Base-by-base conservation (phyloP, 2,888 invertebrate genomes). In the Chloromyia formosa region DNA sequence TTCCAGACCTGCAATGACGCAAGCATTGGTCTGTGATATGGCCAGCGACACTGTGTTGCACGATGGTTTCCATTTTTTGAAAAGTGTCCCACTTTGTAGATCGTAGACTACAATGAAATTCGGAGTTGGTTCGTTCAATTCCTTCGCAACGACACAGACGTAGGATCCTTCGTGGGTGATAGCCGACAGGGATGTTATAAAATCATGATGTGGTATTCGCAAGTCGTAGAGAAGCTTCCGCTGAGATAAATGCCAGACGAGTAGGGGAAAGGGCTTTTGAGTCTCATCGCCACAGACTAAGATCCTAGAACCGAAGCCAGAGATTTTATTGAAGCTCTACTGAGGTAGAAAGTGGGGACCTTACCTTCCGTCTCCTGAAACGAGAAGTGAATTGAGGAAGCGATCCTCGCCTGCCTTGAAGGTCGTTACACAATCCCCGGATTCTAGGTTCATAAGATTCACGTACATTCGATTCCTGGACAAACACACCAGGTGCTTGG, bases 71-170 rank as follows among this genome's bases (percentile, higher is more conserved):
- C 95, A 94, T 85, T 95, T 95, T 86, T 95, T 95, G 87, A 95
- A 95, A 79, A 95, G 84, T 0, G 95, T 95, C 73, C 95, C 95
- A 77, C 94, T 95, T 85, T 94, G 93, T 62, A 96, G 88, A 86
- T 96, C 95, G 84, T 95, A 95, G 64, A 95, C 94, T 69, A 95
- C 94, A 74, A 95, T 93, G 86, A 95, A 95, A 87, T 94, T 95
- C 0, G 94, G 94, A 76, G 91, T 90, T 0, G 93, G 92, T 82
- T 94, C 94, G 81, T 90, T 90, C 45, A 91, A 87, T 84, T 92
- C 91, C 84, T 90, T 87, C 77, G 88, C 88, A 49, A 88, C 92
- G 66, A 92, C 92, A 82, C 91, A 91, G 0, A 92, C 92, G 82
- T 92, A 92, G 16, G 90, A 91, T 1, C 92, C 95, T 87, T 95